phyloP scores from a whole-genome alignment of 92 coral and sea anemone genomes.

The Bergia sp. region DNA sequence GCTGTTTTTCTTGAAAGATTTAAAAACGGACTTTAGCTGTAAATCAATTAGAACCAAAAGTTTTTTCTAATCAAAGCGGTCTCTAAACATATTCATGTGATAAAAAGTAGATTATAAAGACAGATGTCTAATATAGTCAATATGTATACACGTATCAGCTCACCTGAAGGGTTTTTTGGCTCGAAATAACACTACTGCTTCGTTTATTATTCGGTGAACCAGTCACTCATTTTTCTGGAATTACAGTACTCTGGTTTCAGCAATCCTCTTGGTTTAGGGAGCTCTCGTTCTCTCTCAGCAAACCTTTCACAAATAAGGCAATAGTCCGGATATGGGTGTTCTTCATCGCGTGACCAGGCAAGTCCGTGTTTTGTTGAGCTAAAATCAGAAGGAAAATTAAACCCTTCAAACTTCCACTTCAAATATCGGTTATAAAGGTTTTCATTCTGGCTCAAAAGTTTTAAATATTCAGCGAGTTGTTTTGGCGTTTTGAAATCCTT shows the following conservation, averaged over 20 bases:
- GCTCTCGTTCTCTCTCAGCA: neutral
- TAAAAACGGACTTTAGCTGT: too few species aligned
- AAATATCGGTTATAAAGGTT: slow-evolving; percentile 51
- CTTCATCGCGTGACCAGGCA: slow-evolving; percentile 8
- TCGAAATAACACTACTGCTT: too few species aligned
- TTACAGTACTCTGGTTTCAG: slow-evolving; percentile 3
- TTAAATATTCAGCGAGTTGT: slow-evolving; percentile 20
- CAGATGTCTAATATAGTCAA: too few species aligned
- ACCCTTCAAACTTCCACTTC: slow-evolving; percentile 66
- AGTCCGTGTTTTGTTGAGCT: neutral
- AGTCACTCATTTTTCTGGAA: neutral
- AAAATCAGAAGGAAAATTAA: neutral
- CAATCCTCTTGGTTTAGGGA: neutral
- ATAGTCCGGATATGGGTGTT: slow-evolving; percentile 6
- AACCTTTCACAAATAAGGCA: neutral
- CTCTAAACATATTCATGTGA: too few species aligned
- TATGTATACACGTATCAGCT: too few species aligned
- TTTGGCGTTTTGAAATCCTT: slow-evolving; percentile 60
- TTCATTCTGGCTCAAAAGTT: too few species aligned
- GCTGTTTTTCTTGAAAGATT: too few species aligned
- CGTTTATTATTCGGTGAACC: neutral
- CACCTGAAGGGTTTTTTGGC: too few species aligned
- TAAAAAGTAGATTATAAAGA: too few species aligned
- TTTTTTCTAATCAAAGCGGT: too few species aligned
- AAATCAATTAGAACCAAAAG: too few species aligned